Evolutionary conservation across 2,888 invertebrate species (phyloP), one percentile per base, ranked within the genome.

Genomic region (Andrena trimmerana): DNA sequence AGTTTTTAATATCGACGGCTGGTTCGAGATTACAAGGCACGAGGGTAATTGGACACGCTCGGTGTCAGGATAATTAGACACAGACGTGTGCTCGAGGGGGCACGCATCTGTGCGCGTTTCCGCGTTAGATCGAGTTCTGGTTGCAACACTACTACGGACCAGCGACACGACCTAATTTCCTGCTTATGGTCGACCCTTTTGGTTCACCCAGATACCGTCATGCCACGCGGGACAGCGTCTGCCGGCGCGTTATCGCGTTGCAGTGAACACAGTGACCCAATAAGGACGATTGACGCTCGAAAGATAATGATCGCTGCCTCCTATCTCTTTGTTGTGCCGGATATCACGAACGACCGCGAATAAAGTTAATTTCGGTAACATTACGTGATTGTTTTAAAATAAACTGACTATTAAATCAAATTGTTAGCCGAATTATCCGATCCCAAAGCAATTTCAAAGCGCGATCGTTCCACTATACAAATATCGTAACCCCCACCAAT

Each of bases 161-260:
- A 59, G 69, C 78, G 68, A 62, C 81, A 75, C 82, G 87, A 85
- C 90, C 90, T 72, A 88, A 84, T 90, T 90, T 83, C 73, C 78
- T 76, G 74, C 75, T 82, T 74, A 77, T 68, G 84, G 70, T 76
- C 84, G 87, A 84, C 84, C 86, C 88, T 85, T 86, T 81, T 83
- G 81, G 75, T 74, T 82, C 77, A 57, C 59, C 59, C 75, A 86
- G 84, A 88, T 86, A 88, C 66, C 60, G 7, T 7, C 33, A 16
- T 48, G 29, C 33, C 62, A 50, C 59, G 78, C 59, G 65, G 57
- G 77, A 79, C 76, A 62, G 54, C 78, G 73, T 27, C 60, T 57
- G 72, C 59, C 10, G 62, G 10, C 50, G 33, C 71, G 48, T 84
- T 87, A 85, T 81, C 79, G 63, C 68, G 76, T 60, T 87, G 86